Evolutionary conservation across 2,888 invertebrate species (phyloP), one percentile per base, ranked within the genome.

Genomic region (Shargacucullia verbasci): DNA sequence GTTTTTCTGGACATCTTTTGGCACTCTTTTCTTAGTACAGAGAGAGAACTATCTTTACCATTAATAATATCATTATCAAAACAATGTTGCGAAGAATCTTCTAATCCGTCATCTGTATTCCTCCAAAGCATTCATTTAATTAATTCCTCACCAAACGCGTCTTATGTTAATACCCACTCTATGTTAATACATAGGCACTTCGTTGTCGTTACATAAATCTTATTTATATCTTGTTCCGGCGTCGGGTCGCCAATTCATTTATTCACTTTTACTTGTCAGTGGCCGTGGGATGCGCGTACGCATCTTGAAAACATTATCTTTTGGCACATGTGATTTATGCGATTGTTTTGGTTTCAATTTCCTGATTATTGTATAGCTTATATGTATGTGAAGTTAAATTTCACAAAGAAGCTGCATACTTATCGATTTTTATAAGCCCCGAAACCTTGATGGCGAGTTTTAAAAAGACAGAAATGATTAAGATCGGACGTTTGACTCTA

Each of bases 241-340:
- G 47, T 49, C 20, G 7, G 39, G 54, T 63, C 59, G 57, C 39
- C 47, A 60, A 58, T 65, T 52, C 52, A 64, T 64, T 52, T 55
- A 64, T 64, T 73, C 63, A 64, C 70, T 70, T 70, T 70, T 73
- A 69, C 70, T 70, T 40, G 49, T 48, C 47, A 45, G 35, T 37
- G 73, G n/a, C 49, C 70, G 55, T 70, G 58, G 58, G 48, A 40
- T 55, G 43, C 20, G 27, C 40, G 48, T 59, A 54, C 68, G 62
- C 73, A 52, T 68, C 62, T 47, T 57, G 49, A 43, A 61, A 69
- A 61, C 40, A 61, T 68, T 68, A 61, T 61, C 46, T 47, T 49
- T 44, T 41, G 35, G 47, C 46, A 67, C 20, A 61, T 37, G 62
- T 53, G 52, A 60, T 72, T 38, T 35, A 67, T 49, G 13, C 35